Percentiles rank a stretch among this genome's conserved stretches.
Conservation (phyloP, 1,140 invertebrate species). For the Leptonema lineaticorne region DNA sequence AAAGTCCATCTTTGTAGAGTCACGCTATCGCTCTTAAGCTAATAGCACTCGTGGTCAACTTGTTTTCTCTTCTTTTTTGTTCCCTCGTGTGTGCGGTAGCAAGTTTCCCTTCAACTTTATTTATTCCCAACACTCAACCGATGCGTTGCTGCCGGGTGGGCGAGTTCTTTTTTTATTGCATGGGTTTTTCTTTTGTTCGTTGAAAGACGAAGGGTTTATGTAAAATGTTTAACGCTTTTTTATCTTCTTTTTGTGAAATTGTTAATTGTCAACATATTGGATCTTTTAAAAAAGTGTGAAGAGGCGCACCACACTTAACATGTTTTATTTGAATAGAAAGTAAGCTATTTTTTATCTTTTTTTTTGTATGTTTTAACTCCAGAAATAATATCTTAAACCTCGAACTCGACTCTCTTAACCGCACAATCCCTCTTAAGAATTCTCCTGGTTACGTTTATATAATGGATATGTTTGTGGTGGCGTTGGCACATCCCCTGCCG, state of each 20-base stretch:
- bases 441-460: neutral
- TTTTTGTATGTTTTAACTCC: neutral
- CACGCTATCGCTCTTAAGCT: constrained; percentile 23
- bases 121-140: constrained; percentile 15
- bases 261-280: neutral
- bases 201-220: constrained; percentile 9
- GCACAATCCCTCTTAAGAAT: neutral
- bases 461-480: constrained; percentile 12
- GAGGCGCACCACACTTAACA: too few species aligned
- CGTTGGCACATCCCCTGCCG: neutral
- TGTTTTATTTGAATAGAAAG: too few species aligned
- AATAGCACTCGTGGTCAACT: constrained; percentile 26
- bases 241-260: neutral
- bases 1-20: constrained; percentile 24
- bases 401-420: neutral
- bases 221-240: neutral
- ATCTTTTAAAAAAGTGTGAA: too few species aligned
- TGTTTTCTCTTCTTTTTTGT: constrained; percentile 10
- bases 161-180: constrained; percentile 19
- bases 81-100: constrained; percentile 18
- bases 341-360: neutral
- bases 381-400: neutral
- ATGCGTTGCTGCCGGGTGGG: constrained; percentile 19
- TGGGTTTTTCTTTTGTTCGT: constrained; percentile 15
- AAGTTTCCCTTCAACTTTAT: constrained; percentile 25